Percentiles rank a stretch among this genome's conserved stretches.
Evolutionary conservation across 2,113 vertebrate species (phyloP).

Genomic region (Labrus mixtus): DNA sequence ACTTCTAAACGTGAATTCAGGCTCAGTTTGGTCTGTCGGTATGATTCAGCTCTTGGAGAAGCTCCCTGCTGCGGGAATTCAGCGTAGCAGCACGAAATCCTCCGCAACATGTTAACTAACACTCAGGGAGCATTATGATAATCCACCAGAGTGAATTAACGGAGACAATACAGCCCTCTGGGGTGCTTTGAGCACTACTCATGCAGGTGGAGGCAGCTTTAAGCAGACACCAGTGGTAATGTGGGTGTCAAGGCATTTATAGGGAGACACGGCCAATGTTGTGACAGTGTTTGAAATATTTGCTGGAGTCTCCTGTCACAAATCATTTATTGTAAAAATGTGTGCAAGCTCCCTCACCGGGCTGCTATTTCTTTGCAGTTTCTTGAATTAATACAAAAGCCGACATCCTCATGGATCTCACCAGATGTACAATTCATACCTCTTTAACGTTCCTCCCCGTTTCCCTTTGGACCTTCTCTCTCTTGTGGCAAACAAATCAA

Average conservation of each 20-base stretch:
- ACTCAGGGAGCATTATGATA: constrained; percentile 43
- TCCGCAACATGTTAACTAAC: constrained; percentile 58
- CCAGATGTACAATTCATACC: background rate
- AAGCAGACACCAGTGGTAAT: background rate
- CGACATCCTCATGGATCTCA: background rate
- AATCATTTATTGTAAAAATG: background rate
- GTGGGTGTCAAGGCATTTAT: background rate
- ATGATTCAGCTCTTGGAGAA: constrained; percentile 10
- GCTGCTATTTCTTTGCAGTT: background rate
- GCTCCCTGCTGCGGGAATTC: constrained; percentile 25
- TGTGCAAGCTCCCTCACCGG: background rate
- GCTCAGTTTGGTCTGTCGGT: background rate
- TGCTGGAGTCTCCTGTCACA: background rate
- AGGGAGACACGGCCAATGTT: background rate
- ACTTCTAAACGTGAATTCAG: background rate
- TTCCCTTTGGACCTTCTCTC: background rate
- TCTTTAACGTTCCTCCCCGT: no score
- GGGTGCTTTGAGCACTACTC: constrained; percentile 25
- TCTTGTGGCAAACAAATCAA: background rate
- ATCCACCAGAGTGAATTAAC: constrained; percentile 49
- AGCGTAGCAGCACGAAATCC: constrained; percentile 41
- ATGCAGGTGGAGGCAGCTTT: constrained; percentile 30
- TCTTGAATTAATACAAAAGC: no score
- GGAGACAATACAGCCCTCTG: constrained; percentile 26
- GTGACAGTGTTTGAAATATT: background rate